Percentiles rank a stretch among this genome's conserved stretches.
Conservation (phyloP, 2,113 vertebrate species). For the Scolopax mira region DNA sequence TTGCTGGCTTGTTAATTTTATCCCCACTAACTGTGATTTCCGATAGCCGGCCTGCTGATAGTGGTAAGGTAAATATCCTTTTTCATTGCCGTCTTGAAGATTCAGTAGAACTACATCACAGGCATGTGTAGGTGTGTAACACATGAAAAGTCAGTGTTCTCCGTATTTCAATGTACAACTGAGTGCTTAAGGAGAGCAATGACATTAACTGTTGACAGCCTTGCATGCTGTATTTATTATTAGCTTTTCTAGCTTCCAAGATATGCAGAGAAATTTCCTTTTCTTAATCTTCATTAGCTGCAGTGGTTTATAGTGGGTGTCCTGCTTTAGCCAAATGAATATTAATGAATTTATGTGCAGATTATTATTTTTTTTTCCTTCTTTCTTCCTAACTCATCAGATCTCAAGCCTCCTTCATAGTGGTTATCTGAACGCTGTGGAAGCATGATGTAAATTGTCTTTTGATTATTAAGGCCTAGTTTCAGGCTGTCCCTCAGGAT, state of each 20-base stretch:
- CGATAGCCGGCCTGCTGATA: slow-evolving; percentile 93
- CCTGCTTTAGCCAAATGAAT: slow-evolving; percentile 79
- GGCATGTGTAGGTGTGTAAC: slow-evolving; percentile 88
- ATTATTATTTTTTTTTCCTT: slow-evolving; percentile 29
- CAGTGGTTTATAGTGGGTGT: slow-evolving; percentile 71
- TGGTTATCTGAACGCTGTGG: slow-evolving; percentile 76
- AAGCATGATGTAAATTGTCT: slow-evolving; percentile 83
- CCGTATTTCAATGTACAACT: slow-evolving; percentile 74
- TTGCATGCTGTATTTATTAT: slow-evolving; percentile 84
- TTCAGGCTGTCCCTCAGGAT: slow-evolving; percentile 81
- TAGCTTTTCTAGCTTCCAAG: slow-evolving; percentile 77
- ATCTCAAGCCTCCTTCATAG: slow-evolving; percentile 71
- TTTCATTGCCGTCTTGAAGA: slow-evolving; percentile 87
- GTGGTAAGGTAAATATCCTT: slow-evolving; percentile 98
- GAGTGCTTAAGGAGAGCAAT: slow-evolving; percentile 78
- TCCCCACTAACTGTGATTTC: slow-evolving; percentile 98
- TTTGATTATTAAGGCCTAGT: slow-evolving; percentile 89
- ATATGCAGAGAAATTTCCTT: slow-evolving; percentile 73
- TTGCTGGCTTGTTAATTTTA: slow-evolving; percentile 99
- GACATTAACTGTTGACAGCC: slow-evolving; percentile 84
- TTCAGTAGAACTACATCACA: slow-evolving; percentile 88
- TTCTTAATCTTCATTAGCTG: slow-evolving; percentile 74
- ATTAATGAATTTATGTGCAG: slow-evolving; percentile 77
- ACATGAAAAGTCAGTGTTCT: slow-evolving; percentile 78
- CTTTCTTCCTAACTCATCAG: slow-evolving; percentile 74